Evolutionary conservation across 2,888 invertebrate genomes (phyloP).

Genomic region (Metalampra italica): DNA sequence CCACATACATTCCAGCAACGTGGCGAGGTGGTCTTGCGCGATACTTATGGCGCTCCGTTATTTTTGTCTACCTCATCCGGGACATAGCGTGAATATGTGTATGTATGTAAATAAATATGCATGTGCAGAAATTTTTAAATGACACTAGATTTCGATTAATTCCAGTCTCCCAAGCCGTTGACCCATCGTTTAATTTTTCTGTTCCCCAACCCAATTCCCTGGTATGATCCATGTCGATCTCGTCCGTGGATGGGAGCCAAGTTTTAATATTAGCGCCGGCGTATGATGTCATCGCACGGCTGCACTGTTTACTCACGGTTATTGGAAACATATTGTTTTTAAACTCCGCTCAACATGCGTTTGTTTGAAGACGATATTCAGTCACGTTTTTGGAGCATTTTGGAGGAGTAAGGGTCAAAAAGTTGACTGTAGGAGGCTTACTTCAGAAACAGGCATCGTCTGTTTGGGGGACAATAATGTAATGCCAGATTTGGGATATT

Average conservation of each 20-base stretch:
- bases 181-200: slow-evolving; percentile 19
- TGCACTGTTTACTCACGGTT: slow-evolving; percentile 48
- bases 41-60: too few species aligned
- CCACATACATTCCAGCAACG: too few species aligned
- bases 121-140: too few species aligned
- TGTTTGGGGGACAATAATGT: too few species aligned
- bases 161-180: slow-evolving; percentile 10
- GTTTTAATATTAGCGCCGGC: slow-evolving; percentile 67
- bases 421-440: too few species aligned
- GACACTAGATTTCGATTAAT: neutral
- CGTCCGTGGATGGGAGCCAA: slow-evolving; percentile 57
- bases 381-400: neutral
- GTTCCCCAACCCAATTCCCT: slow-evolving; percentile 16
- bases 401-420: neutral
- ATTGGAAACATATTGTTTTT: slow-evolving; percentile 33
- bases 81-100: too few species aligned
- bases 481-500: too few species aligned
- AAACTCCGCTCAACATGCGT: neutral
- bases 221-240: slow-evolving; percentile 44
- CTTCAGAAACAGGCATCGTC: too few species aligned
- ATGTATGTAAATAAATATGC: too few species aligned
- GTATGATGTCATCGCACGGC: slow-evolving; percentile 56
- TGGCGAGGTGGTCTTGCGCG: too few species aligned
- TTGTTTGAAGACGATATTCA: neutral
- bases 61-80: too few species aligned